phyloP scores from a whole-genome alignment of 2,888 invertebrate genomes.

The Trimorus sp. region DNA sequence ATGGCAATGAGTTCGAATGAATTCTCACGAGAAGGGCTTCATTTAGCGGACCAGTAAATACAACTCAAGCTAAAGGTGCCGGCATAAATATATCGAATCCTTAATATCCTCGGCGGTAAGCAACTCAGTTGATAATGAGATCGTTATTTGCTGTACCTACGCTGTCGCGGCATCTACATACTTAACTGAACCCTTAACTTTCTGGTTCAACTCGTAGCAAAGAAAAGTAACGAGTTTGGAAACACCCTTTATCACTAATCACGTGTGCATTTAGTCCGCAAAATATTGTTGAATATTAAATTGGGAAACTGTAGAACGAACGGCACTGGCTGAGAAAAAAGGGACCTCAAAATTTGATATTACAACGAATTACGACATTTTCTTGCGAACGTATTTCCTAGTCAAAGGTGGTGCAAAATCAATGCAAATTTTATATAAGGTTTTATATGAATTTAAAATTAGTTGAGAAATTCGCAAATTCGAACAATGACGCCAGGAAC shows the following conservation, averaged over 20 bases:
- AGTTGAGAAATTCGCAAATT: too few relatives aligned
- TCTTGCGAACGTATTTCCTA: too few relatives aligned
- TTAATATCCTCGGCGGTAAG: slow-evolving; percentile 72
- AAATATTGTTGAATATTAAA: too few relatives aligned
- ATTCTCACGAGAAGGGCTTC: slow-evolving; percentile 2
- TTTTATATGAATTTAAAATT: too few relatives aligned
- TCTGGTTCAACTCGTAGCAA: slow-evolving; percentile 20
- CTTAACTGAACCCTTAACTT: slow-evolving; percentile 29
- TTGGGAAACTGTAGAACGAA: too few relatives aligned
- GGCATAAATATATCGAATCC: slow-evolving; percentile 74
- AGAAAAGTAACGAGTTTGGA: slow-evolving; percentile 26
- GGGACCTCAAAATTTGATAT: too few relatives aligned
- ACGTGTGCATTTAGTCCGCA: background rate
- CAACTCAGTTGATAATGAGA: slow-evolving; percentile 77
- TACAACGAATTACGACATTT: too few relatives aligned
- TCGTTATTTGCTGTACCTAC: slow-evolving; percentile 73
- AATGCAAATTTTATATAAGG: too few relatives aligned
- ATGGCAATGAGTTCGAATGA: slow-evolving; percentile 8
- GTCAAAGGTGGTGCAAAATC: too few relatives aligned
- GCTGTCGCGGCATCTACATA: slow-evolving; percentile 38
- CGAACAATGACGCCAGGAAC: too few relatives aligned
- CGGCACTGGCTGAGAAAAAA: too few relatives aligned
- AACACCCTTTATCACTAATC: slow-evolving; percentile 25
- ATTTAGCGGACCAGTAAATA: slow-evolving; percentile 38
- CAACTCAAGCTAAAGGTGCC: slow-evolving; percentile 69